A percentile compares a stretch with the other conserved stretches of the same genome.
These are phyloP conservation scores for Drosophila picticornis DNA, from an alignment of 2,888 invertebrate species.

Conservation along the genomic window DNA sequence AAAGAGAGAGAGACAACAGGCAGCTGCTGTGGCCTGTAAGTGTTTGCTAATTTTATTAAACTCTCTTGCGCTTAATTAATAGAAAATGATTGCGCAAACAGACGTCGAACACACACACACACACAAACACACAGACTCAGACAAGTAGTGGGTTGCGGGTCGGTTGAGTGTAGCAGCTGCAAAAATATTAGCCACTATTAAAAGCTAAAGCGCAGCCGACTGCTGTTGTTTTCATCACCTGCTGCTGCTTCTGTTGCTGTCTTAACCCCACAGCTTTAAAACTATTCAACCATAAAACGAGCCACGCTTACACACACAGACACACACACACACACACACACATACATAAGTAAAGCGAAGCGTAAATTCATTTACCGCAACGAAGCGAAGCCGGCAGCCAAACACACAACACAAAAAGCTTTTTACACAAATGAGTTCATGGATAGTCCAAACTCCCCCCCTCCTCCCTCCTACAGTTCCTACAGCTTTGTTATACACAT, in stretches of 20 bases:
- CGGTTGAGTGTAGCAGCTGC: constrained; percentile 38
- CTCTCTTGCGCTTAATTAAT: constrained; percentile 80
- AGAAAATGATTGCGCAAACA: constrained; percentile 77
- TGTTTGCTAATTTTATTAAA: constrained; percentile 81
- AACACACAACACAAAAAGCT: constrained; percentile 63
- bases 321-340: constrained; percentile 8
- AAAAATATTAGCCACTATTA: constrained; percentile 71
- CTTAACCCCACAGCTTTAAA: constrained; percentile 66
- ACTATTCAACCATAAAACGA: constrained; percentile 76
- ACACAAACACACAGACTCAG: background rate
- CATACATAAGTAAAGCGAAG: constrained; percentile 45
- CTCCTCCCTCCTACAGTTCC: background rate
- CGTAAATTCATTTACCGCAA: constrained; percentile 78
- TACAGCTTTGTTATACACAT: constrained; percentile 1
- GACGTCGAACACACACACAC: constrained; percentile 34
- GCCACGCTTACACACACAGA: constrained; percentile 41
- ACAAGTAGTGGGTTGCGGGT: background rate
- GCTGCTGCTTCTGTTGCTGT: constrained; percentile 37
- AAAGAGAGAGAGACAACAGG: constrained; percentile 1
- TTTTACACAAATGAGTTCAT: constrained; percentile 79
- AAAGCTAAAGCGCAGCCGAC: constrained; percentile 52
- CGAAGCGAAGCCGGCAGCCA: constrained; percentile 36
- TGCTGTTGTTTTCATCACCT: constrained; percentile 53
- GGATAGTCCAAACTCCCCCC: constrained; percentile 33
- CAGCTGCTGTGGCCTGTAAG: constrained; percentile 48